Evolutionary conservation across 2,797 vertebrate genomes (phyloP), one percentile per base, ranked within the genome.

Genomic region (Passerculus sandwichensis): DNA sequence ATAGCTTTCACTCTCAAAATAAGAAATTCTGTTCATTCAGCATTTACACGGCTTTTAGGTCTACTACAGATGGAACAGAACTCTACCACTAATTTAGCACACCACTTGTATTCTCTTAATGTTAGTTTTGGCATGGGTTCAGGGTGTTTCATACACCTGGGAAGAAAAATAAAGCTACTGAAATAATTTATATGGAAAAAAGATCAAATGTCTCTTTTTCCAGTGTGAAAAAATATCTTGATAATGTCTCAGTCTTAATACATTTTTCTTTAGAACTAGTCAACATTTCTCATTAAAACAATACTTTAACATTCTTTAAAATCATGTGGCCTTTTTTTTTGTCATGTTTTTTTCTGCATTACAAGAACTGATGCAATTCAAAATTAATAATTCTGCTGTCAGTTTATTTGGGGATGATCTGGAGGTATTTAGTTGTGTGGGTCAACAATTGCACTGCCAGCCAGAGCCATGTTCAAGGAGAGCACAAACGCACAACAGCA

Each of bases 401-500:
- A 34, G 3, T 61, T 83, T 9, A 34, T 57, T 26, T 70, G 34
- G 12, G 50, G 13, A 19, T 48, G 26, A 48, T 7, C 6, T 42
- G 30, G 15, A 83, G 12, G 13, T 47, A 27, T 23, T 61, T 11
- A 36, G 5, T 12, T 67, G 16, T 62, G 91, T 59, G 26, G 23
- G 21, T 11, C 22, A 61, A 30, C 1, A 20, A 12, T 48, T 62
- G 26, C 36, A 76, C 6, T 44, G 4, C 26, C 78, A 54, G 9
- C 10, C 62, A 50, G 38, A 85, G 17, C 14, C 38, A 7, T n/a
- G 16, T 51, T 65, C 45, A 65, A 56, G 3, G 3, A 88, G 22
- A 1, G 5, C 17, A 61, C 21, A 48, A 1, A 4, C 6, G 12
- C 2, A 50, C 3, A 22, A 8, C 3, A 70, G 13, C 14, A 78